A percentile compares a stretch with the other conserved stretches of the same genome.
phyloP scores from a whole-genome alignment of 2,888 invertebrate genomes.

The Eretmocerus hayati region DNA sequence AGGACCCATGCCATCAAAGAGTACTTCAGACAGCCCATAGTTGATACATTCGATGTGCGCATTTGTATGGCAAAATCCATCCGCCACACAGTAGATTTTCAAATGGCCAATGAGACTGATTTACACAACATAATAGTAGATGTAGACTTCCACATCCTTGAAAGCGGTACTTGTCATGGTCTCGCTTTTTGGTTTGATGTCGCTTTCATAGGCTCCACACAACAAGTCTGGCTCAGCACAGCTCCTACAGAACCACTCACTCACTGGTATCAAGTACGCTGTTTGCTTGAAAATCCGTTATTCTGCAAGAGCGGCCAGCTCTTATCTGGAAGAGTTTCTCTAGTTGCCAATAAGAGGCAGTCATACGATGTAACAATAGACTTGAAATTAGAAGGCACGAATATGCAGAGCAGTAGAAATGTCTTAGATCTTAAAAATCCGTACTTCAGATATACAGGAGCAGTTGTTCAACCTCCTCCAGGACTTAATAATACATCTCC shows the following conservation, averaged over 20 bases:
- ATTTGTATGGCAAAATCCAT: slow-evolving; percentile 94
- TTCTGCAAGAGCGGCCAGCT: slow-evolving; percentile 92
- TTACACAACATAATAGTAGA: slow-evolving; percentile 91
- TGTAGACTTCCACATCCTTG: slow-evolving; percentile 82
- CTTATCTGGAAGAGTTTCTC: slow-evolving; percentile 76
- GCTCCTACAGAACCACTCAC: slow-evolving; percentile 96
- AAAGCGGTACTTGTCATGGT: slow-evolving; percentile 93
- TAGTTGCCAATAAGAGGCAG: slow-evolving; percentile 87
- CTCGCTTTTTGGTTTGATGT: slow-evolving; percentile 99
- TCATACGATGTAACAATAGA: slow-evolving; percentile 99
- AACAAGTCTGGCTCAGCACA: slow-evolving; percentile 94
- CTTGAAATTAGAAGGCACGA: slow-evolving; percentile 81
- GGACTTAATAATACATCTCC: slow-evolving; percentile 86
- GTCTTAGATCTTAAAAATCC: slow-evolving; percentile 97
- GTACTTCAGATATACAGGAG: slow-evolving; percentile 93
- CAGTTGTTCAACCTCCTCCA: slow-evolving; percentile 86
- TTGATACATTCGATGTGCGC: slow-evolving; percentile 96
- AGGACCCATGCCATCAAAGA: slow-evolving; percentile 91
- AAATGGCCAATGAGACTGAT: slow-evolving; percentile 85
- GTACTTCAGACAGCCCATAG: slow-evolving; percentile 96
- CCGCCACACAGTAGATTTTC: slow-evolving; percentile 89
- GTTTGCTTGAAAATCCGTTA: slow-evolving; percentile 86
- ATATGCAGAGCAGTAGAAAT: slow-evolving; percentile 72
- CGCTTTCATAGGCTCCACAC: slow-evolving; percentile 82
- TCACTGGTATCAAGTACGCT: slow-evolving; percentile 99